Conservation (phyloP, 2,113 vertebrate species). For the Hyaena hyaena region DNA sequence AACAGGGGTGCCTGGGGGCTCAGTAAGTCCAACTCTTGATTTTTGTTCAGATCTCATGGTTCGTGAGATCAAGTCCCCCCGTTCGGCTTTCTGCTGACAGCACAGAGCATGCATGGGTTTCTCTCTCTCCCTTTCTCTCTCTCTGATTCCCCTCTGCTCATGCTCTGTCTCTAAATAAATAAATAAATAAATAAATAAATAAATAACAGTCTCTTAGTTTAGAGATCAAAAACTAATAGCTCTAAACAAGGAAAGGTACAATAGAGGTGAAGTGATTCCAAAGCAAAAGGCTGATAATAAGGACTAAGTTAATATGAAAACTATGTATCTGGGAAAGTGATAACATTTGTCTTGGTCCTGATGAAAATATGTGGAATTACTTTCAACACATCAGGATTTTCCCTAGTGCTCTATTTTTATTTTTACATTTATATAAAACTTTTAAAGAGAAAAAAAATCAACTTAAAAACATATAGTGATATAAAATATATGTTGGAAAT, state of each 20-base stretch:
- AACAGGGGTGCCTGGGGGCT: background rate
- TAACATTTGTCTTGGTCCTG: background rate
- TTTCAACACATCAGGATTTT: background rate
- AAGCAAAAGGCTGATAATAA: background rate
- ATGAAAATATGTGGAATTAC: background rate
- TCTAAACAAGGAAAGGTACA: background rate
- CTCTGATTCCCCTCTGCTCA: no score
- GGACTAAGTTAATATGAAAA: background rate
- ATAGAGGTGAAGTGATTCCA: background rate
- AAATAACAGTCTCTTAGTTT: background rate
- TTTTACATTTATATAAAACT: conserved; percentile 10
- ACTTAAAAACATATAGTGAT: background rate
- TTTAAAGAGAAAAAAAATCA: background rate
- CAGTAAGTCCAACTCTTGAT: no score
- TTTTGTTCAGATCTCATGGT: no score
- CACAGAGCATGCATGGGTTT: no score
- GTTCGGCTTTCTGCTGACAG: no score
- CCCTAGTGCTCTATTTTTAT: background rate
- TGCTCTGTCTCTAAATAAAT: background rate
- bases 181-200: no score
- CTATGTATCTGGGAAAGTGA: background rate
- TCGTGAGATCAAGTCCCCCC: no score
- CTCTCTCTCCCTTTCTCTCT: no score
- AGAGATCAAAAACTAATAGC: background rate
- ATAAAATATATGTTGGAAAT: background rate